Percentiles rank a stretch among this genome's conserved stretches.
Evolutionary conservation across 2,113 vertebrate genomes (phyloP).

Genomic region (Charina bottae): DNA sequence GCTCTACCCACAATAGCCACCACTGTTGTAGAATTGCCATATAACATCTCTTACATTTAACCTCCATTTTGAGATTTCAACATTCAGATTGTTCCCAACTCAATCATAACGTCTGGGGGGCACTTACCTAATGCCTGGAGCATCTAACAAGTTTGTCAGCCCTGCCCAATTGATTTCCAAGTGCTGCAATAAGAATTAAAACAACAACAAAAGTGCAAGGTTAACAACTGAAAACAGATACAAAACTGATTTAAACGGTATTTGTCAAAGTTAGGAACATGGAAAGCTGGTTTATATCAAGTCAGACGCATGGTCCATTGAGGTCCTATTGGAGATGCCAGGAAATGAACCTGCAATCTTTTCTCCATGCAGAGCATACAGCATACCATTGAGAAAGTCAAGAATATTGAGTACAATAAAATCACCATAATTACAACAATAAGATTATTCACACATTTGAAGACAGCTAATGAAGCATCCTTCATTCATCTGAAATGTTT

Average conservation of each 20-base stretch:
- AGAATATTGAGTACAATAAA: background rate
- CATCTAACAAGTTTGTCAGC: slow-evolving; percentile 90
- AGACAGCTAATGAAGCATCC: background rate
- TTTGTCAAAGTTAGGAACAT: background rate
- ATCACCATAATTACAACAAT: background rate
- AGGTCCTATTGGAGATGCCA: background rate
- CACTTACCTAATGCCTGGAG: slow-evolving; percentile 87
- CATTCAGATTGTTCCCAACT: background rate
- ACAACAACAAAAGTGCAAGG: background rate
- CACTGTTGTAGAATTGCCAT: background rate
- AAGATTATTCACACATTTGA: background rate
- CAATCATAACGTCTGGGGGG: background rate
- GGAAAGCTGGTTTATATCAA: background rate
- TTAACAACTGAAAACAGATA: background rate
- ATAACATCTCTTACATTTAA: background rate
- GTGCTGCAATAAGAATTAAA: slow-evolving; percentile 62
- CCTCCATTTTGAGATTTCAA: background rate
- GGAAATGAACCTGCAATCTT: background rate
- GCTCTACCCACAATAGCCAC: background rate
- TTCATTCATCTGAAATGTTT: background rate
- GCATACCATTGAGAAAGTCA: background rate
- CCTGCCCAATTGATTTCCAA: slow-evolving; percentile 95
- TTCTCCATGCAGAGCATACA: background rate
- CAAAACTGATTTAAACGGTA: background rate
- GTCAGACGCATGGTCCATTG: background rate